Evolutionary conservation across 2,797 vertebrate genomes (phyloP), one percentile per base, ranked within the genome.

Genomic region (Triplophysa yarkandensis): DNA sequence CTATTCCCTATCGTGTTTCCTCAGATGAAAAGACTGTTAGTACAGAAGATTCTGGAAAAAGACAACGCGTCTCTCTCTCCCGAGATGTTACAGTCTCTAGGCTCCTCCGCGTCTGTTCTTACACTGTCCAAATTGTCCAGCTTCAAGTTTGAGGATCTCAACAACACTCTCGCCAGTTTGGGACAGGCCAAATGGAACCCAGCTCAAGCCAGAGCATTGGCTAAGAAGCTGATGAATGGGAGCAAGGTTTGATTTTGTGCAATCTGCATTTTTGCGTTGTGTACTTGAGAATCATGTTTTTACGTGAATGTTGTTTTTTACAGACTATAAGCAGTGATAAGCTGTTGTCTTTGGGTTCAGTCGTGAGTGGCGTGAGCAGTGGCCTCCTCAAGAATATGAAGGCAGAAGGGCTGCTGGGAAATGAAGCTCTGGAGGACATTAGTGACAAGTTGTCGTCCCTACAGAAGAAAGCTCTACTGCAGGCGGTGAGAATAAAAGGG

Each of bases 401-500:
- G n/a, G 16, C 74, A 23, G 2, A 39, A 48, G 80, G 81, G 14
- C 32, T 90, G 43, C 83, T 90, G 65, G 71, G 87, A 39, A 68
- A 14, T 8, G 68, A 87, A n/a, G 61, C 36, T 6, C 75, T 92
- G 71, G 80, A 68, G 75, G 83, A 52, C 28, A 82, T 92, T 44
- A 77, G 80, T 43, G 57, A 63, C 58, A 39, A 30, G 39, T 79
- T 91, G 85, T 89, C 60, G 4, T 83, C 70, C 16, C 81, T 86
- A 14, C 90, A 93, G 78, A 70, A 76, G 69, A 87, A 83, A 75
- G 86, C 88, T 34, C 34, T 91, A 17, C 39, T 92, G 68, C 68
- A 80, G 2, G 80, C 67, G 81, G 92, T 93, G 77, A 89, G 89
- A 44, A 67, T 32, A 13, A 36, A 10, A 27, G 2, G 43, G 11